Conservation (phyloP, 2,113 vertebrate species). For the Collichthys lucidus region DNA sequence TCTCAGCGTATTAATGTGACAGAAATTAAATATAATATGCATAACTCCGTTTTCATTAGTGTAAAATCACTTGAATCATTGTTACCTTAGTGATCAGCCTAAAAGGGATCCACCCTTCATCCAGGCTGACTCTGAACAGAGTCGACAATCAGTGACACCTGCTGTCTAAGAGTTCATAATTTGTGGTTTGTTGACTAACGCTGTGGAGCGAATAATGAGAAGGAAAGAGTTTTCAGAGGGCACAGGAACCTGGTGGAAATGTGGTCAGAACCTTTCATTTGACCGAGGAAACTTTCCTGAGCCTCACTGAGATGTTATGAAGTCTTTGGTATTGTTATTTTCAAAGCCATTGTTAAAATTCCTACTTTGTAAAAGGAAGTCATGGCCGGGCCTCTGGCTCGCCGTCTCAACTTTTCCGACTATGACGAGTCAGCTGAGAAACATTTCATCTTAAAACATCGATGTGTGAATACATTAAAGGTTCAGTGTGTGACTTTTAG, state of each 20-base stretch:
- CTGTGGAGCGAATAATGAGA: not conserved
- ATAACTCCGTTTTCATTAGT: too few species aligned
- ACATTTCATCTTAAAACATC: not conserved
- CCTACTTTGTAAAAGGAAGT: not conserved
- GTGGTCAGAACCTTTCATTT: not conserved
- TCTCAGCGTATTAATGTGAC: too few species aligned
- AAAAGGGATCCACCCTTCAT: not conserved
- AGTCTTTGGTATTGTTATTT: not conserved
- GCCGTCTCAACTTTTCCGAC: not conserved
- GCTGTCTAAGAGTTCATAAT: not conserved
- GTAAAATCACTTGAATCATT: too few species aligned
- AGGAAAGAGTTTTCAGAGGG: not conserved
- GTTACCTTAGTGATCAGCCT: too few species aligned
- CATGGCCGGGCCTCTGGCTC: too few species aligned
- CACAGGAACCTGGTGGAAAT: too few species aligned
- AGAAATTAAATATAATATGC: too few species aligned
- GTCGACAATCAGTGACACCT: not conserved
- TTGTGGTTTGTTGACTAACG: not conserved
- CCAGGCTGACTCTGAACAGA: not conserved
- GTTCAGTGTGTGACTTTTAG: too few species aligned
- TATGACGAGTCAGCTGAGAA: not conserved
- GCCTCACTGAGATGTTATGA: not conserved
- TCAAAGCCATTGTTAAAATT: not conserved
- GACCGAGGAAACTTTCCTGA: not conserved
- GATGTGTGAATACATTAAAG: not conserved